These are phyloP conservation scores for Eristalinus sepulchralis DNA, from an alignment of 2,888 invertebrate genomes.

Conservation along the genomic window DNA sequence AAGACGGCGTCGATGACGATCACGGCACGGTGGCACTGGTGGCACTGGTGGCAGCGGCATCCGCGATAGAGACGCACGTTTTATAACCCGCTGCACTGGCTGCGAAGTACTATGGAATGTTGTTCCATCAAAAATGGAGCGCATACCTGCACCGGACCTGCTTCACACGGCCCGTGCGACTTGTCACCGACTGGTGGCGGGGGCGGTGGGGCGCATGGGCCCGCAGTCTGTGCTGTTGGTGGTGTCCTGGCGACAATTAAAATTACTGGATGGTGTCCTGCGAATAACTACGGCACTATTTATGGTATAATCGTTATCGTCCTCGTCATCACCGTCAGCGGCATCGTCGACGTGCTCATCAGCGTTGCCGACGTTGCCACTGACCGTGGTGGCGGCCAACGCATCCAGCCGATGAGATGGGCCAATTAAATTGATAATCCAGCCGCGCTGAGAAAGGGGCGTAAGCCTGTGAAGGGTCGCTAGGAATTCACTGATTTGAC, in stretches of 20 bases:
- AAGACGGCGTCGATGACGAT: not conserved
- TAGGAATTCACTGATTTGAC: not conserved
- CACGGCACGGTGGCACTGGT: not conserved
- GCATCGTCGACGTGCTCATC: not conserved
- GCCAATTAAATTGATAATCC: conserved; percentile 47
- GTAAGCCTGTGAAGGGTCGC: not conserved
- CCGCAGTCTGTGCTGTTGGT: conserved; percentile 38
- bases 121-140: conserved; percentile 69
- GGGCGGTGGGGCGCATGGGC: conserved; percentile 3
- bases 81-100: conserved; percentile 36
- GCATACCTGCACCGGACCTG: conserved; percentile 47
- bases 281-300: conserved; percentile 58
- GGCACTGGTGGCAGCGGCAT: too few species aligned
- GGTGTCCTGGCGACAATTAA: conserved; percentile 65
- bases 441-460: not conserved
- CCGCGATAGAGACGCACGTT: not conserved
- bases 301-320: conserved; percentile 65
- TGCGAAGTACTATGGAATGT: conserved; percentile 52
- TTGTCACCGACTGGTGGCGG: not conserved
- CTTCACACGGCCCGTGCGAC: conserved; percentile 47
- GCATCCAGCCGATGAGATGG: not conserved
- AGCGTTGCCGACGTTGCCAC: not conserved
- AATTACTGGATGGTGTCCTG: conserved; percentile 65
- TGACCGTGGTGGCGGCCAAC: too few species aligned
- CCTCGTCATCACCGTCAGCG: conserved; percentile 29